Base-by-base conservation (phyloP, 2,797 vertebrate species). In the Bufotes viridis region DNA sequence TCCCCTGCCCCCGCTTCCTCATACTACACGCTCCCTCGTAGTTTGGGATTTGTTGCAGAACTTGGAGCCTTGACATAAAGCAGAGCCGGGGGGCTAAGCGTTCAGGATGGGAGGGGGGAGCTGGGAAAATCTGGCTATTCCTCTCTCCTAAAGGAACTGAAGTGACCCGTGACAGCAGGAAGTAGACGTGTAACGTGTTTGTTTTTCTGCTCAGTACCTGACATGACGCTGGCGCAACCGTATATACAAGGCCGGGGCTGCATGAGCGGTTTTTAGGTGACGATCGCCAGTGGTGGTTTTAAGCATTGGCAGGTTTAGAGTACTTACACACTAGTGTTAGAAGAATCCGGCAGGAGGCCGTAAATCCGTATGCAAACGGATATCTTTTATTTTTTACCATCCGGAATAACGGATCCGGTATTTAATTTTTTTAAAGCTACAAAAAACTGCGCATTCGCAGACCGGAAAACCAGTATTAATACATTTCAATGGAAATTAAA, bases 1-100 rank as follows among this genome's bases (percentile, higher is more conserved):
- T 65, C 18, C 26, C 65, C 78, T 24, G 18, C 82, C 67, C 22
- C 78, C 70, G 26, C 82, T 81, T 78, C 70, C 72, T 81, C 75
- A 88, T 85, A 74, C 76, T 53, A 53, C 57, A 65, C 29, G 55
- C 58, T 60, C 17, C 8, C 53, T 82, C 20, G 6, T 20, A 34
- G 74, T 78, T 85, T 78, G 57, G 42, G 53, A 17, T 87, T 65
- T 42, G 51, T 57, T 85, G 10, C 61, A 22, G 49, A 67, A 60
- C 29, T 81, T 20, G 53, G 6, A 57, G 22, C 29, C 60, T 26
- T 34, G 51, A 89, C 84, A 82, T 24, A 69, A 67, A 78, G 42
- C 85, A 87, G 88, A 84, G 29, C 51, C 13, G 22, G 22, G 22
- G 78, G 42, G 49, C 58, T 14, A 12, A 49, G 84, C 22, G 61